phyloP scores from a whole-genome alignment of 2,113 vertebrate species.

The Scopus umbretta region DNA sequence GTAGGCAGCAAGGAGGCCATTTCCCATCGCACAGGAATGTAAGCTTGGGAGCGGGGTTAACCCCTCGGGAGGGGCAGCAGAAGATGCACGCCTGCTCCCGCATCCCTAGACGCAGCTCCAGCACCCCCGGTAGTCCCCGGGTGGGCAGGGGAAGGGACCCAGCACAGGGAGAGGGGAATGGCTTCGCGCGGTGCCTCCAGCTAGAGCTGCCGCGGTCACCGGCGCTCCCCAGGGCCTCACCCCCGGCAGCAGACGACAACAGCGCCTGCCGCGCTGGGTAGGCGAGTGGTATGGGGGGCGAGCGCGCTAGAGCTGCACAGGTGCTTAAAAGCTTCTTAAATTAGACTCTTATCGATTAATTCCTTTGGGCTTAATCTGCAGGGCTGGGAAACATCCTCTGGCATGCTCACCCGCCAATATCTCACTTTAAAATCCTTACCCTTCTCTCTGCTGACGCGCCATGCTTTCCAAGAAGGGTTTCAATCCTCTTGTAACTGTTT shows the following conservation, averaged over 20 bases:
- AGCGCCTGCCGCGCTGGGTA: not conserved
- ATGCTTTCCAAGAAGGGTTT: not conserved
- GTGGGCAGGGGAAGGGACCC: not conserved
- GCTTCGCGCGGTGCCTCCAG: not conserved
- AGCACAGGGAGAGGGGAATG: fast-evolving
- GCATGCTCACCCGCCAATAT: not conserved
- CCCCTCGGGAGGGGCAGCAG: not conserved
- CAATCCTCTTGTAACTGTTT: not conserved
- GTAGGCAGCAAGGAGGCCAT: not conserved
- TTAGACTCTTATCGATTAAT: not conserved
- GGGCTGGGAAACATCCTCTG: not conserved
- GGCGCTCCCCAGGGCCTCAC: not conserved
- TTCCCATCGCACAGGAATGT: not conserved
- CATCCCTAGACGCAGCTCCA: not conserved
- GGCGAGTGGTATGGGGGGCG: not conserved
- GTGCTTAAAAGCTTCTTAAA: not conserved
- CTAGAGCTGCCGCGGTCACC: fast-evolving
- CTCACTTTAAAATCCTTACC: not conserved
- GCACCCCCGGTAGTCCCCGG: not conserved
- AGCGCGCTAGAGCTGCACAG: not conserved
- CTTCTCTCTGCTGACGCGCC: not conserved
- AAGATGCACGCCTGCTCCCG: fast-evolving
- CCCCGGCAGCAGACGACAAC: not conserved
- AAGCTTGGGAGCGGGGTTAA: not conserved
- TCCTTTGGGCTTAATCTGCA: not conserved